Base-by-base conservation (phyloP, 2,888 invertebrate species). In the Rhamphomyia laevipes region DNA sequence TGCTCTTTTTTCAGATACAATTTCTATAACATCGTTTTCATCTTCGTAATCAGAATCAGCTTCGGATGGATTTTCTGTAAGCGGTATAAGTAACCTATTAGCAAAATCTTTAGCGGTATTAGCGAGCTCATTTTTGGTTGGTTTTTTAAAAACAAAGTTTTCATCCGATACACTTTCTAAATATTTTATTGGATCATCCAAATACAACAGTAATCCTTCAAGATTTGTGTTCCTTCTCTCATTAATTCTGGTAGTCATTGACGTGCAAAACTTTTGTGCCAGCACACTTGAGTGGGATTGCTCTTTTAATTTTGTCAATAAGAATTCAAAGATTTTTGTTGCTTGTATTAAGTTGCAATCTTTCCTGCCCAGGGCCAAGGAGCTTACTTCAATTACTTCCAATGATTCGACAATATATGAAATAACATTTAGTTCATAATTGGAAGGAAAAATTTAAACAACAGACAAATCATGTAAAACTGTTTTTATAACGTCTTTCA, bases 51-150 rank as follows among this genome's bases (percentile, higher is more conserved):
- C 44, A 44, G 44, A 33, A 33, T 44, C 33, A 33, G 33, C 18
- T 47, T 49, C 53, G 48, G 31, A 52, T 54, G 23, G 35, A 35
- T 35, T 35, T 35, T 35, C 35, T 35, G 35, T 35, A 35, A 35
- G 35, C 35, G 35, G 35, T 35, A 35, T 35, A 35, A 35, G 35
- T 35, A 35, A 35, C 35, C 35, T 35, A 35, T 35, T 35, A 35
- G 35, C 35, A 35, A 35, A 35, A 35, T 35, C 35, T 35, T 35
- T 35, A 35, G 35, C 35, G n/a, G 35, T n/a, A 35, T 35, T 35
- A 35, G 35, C 35, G 35, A 35, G 35, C 35, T 35, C n/a, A n/a
- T 35, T 33, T 33, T 35, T 35, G 35, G n/a, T 10, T 35, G 35
- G 35, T 35, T 10, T 35, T 35, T 35, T 35, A 35, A 35, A 35